phyloP scores from a whole-genome alignment of 2,113 vertebrate species.

The Sclerurus mexicanus region DNA sequence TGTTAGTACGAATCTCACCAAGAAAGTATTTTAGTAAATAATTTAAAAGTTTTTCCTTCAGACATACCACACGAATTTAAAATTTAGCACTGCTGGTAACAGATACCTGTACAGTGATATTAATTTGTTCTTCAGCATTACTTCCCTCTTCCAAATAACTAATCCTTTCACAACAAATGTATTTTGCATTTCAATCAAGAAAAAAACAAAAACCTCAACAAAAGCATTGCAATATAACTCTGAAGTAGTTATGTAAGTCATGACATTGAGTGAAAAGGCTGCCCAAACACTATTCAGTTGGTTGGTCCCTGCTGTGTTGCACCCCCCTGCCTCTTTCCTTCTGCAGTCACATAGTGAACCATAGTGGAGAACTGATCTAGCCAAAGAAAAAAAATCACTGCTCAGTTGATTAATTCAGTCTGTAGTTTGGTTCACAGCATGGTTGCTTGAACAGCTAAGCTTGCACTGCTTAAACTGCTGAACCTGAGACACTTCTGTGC shows the following conservation, averaged over 20 bases:
- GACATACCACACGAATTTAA: background rate
- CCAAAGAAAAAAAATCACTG: background rate
- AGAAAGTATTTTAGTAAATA: background rate
- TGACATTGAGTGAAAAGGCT: background rate
- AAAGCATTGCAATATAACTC: background rate
- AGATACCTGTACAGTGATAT: background rate
- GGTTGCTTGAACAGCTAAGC: background rate
- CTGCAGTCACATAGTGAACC: background rate
- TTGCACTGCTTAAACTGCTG: background rate
- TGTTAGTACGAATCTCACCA: background rate
- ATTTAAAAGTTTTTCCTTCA: background rate
- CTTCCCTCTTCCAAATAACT: background rate
- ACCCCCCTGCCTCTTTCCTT: background rate
- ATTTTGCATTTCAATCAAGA: background rate
- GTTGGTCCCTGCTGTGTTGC: background rate
- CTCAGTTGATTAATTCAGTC: background rate
- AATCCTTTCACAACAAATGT: background rate
- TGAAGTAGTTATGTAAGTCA: background rate
- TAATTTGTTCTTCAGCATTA: background rate
- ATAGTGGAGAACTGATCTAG: background rate
- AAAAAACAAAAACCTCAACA: background rate
- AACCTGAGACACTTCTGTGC: background rate
- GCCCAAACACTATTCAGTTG: background rate
- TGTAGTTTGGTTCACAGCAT: background rate
- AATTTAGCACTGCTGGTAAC: background rate